Evolutionary conservation across 2,113 vertebrate species (phyloP).

Genomic region (Patagioenas fasciata): DNA sequence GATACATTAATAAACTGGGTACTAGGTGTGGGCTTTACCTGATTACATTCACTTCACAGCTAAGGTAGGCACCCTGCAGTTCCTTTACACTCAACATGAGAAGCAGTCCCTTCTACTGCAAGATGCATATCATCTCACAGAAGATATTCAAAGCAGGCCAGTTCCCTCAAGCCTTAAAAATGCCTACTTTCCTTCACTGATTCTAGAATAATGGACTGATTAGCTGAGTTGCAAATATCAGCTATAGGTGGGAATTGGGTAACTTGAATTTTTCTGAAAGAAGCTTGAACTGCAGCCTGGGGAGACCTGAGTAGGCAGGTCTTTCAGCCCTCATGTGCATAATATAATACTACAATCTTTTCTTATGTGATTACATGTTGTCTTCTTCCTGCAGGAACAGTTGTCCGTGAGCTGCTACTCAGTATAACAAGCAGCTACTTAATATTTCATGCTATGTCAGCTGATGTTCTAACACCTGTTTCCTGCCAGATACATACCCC

Average conservation of each 20-base stretch:
- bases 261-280: not conserved
- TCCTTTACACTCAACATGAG: not conserved
- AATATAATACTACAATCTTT: not conserved
- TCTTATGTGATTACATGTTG: not conserved
- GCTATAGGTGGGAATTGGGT: not conserved
- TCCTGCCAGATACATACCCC: not conserved
- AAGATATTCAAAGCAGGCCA: not conserved
- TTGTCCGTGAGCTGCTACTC: not conserved
- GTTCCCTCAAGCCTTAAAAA: not conserved
- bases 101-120: not conserved
- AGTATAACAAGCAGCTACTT: not conserved
- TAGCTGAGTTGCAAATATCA: not conserved
- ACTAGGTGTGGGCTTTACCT: not conserved
- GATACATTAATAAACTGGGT: not conserved
- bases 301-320: not conserved
- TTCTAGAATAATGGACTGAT: not conserved
- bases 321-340: not conserved
- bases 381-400: not conserved
- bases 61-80: not conserved
- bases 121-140: not conserved
- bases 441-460: not conserved
- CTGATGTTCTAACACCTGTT: not conserved
- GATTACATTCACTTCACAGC: not conserved
- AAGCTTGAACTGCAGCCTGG: not conserved
- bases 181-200: not conserved